phyloP scores from a whole-genome alignment of 1,140 invertebrate species.

The Cylas formicarius region DNA sequence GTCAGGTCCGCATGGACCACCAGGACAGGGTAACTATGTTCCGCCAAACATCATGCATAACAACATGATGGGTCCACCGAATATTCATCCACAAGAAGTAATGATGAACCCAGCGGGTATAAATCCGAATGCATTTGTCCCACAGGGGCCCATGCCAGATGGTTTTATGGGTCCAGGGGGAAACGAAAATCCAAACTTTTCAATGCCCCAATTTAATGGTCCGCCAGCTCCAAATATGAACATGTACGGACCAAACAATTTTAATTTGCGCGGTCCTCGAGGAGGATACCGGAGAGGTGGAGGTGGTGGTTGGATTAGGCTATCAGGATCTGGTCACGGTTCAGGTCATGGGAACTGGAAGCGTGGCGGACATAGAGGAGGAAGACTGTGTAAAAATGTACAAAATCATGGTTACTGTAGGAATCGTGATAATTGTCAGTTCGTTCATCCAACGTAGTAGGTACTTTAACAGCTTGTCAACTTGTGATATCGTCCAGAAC shows the following conservation, averaged over 20 bases:
- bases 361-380: slow-evolving; percentile 44
- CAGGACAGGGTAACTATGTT: slow-evolving; percentile 25
- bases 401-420: slow-evolving; percentile 68
- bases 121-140: slow-evolving; percentile 28
- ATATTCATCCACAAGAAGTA: slow-evolving; percentile 37
- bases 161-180: slow-evolving; percentile 29
- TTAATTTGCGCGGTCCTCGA: slow-evolving; percentile 29
- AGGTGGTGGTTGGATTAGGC: slow-evolving; percentile 19
- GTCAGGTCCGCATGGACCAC: slow-evolving; percentile 28
- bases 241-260: slow-evolving; percentile 36
- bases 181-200: slow-evolving; percentile 27
- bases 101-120: slow-evolving; percentile 32
- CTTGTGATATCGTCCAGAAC: too few species aligned
- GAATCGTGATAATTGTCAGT: slow-evolving; percentile 68
- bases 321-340: slow-evolving; percentile 31
- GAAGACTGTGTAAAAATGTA: slow-evolving; percentile 65
- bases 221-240: slow-evolving; percentile 27
- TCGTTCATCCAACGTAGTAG: too few species aligned
- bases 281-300: slow-evolving; percentile 42
- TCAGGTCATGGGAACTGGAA: slow-evolving; percentile 44
- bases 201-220: slow-evolving; percentile 25
- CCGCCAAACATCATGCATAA: slow-evolving; percentile 39
- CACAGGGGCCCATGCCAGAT: slow-evolving; percentile 22
- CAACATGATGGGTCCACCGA: slow-evolving; percentile 33
- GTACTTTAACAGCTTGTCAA: too few species aligned